Evolutionary conservation across 2,888 invertebrate species (phyloP).

Genomic region (Nipponacmea schrenckii): DNA sequence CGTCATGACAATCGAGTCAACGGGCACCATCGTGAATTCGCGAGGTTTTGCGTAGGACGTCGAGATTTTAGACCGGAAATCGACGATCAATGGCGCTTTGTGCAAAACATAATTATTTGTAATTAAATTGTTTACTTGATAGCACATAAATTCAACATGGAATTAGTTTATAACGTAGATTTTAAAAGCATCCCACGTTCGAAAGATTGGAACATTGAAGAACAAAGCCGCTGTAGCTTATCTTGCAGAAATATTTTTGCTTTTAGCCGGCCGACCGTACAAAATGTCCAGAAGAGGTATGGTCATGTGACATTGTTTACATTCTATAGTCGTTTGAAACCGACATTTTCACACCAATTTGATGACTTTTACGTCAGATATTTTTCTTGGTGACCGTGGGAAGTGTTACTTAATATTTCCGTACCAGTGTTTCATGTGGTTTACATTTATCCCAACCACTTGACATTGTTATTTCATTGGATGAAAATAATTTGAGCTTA

Average conservation of each 20-base stretch:
- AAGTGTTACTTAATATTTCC: no score
- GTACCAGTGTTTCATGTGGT: no score
- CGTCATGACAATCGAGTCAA: not conserved
- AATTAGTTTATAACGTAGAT: constrained; percentile 44
- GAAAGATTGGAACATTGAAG: constrained; percentile 57
- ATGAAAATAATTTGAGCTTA: no score
- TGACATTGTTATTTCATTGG: no score
- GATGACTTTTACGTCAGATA: no score
- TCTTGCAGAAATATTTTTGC: constrained; percentile 58
- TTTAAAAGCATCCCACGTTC: constrained; percentile 28
- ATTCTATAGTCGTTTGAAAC: not conserved
- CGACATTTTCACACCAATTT: no score
- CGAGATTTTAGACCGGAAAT: constrained; percentile 2
- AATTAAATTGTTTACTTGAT: not conserved
- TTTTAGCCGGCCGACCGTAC: constrained; percentile 34
- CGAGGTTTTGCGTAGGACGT: not conserved
- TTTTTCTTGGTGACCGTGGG: no score
- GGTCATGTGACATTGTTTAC: constrained; percentile 2
- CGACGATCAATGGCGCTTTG: not conserved
- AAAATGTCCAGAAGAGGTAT: not conserved
- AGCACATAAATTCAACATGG: constrained; percentile 30
- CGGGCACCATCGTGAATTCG: not conserved
- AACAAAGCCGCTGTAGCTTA: constrained; percentile 48
- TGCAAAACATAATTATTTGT: not conserved
- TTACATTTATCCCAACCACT: no score